phyloP scores from a whole-genome alignment of 2,888 invertebrate species.

The Stenotaenia linearis region DNA sequence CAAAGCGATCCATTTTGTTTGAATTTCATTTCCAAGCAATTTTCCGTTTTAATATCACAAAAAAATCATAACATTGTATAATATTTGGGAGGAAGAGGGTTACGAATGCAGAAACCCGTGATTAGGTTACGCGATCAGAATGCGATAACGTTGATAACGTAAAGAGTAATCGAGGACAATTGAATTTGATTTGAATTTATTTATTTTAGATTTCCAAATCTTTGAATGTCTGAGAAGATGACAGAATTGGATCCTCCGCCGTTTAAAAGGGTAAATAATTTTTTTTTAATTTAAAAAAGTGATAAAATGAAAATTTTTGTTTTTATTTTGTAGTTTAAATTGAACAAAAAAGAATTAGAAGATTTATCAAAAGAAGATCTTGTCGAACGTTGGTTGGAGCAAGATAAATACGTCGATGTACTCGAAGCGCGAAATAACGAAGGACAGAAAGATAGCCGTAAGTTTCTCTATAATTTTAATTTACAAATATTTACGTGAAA shows the following conservation, averaged over 20 bases:
- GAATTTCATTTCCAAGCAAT: background rate
- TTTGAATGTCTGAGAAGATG: background rate
- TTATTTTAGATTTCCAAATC: background rate
- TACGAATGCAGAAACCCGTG: background rate
- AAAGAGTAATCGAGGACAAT: too few relatives aligned
- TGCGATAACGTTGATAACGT: background rate
- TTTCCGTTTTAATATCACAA: too few relatives aligned
- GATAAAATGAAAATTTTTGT: background rate
- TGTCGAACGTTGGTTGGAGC: conserved; percentile 64
- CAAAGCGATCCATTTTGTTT: background rate
- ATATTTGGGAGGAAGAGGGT: background rate
- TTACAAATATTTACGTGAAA: background rate
- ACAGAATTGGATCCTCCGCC: background rate
- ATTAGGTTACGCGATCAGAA: background rate
- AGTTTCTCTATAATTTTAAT: conserved; percentile 29
- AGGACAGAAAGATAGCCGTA: conserved; percentile 38
- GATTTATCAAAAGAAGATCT: conserved; percentile 53
- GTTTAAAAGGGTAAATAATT: background rate
- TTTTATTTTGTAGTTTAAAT: conserved; percentile 27
- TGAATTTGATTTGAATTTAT: background rate
- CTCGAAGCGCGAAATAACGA: conserved; percentile 62
- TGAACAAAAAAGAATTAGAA: conserved; percentile 30
- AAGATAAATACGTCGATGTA: conserved; percentile 68
- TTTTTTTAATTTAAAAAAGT: background rate
- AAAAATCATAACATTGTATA: too few relatives aligned